These are phyloP conservation scores for Nipponia nippon DNA, from an alignment of 2,113 vertebrate species.

Conservation along the genomic window DNA sequence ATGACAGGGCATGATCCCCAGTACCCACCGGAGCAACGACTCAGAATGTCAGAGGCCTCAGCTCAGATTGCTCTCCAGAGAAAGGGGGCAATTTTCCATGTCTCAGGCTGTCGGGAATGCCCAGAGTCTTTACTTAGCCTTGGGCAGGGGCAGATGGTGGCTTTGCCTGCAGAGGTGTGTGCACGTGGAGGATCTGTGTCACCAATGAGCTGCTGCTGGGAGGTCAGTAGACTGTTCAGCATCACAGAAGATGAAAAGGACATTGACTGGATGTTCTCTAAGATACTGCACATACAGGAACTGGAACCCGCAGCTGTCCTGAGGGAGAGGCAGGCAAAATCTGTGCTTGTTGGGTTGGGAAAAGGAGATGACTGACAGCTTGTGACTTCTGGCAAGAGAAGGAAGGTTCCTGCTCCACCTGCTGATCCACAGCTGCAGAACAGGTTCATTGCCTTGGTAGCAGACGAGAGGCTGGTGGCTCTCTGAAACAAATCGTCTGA, in stretches of 20 bases:
- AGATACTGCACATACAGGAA: neutral
- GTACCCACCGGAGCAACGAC: neutral
- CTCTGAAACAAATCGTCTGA: neutral
- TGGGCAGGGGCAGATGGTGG: neutral
- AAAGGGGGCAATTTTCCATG: neutral
- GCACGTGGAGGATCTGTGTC: neutral
- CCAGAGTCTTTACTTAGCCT: neutral
- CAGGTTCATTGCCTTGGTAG: neutral
- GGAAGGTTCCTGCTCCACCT: neutral
- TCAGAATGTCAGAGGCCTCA: neutral
- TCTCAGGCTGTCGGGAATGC: neutral
- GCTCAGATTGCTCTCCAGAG: neutral
- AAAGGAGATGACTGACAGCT: neutral
- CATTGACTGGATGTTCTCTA: neutral
- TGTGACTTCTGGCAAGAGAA: neutral
- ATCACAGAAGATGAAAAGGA: neutral
- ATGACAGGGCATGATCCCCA: neutral
- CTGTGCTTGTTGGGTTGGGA: neutral
- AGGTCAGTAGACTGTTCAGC: neutral
- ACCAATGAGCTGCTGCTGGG: neutral
- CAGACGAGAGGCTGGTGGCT: neutral
- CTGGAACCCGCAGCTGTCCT: accelerated
- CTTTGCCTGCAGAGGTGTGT: neutral
- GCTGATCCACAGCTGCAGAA: neutral
- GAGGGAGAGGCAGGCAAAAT: neutral